Conservation (phyloP, 2,797 vertebrate genomes). For the Otolemur crassicaudatus region DNA sequence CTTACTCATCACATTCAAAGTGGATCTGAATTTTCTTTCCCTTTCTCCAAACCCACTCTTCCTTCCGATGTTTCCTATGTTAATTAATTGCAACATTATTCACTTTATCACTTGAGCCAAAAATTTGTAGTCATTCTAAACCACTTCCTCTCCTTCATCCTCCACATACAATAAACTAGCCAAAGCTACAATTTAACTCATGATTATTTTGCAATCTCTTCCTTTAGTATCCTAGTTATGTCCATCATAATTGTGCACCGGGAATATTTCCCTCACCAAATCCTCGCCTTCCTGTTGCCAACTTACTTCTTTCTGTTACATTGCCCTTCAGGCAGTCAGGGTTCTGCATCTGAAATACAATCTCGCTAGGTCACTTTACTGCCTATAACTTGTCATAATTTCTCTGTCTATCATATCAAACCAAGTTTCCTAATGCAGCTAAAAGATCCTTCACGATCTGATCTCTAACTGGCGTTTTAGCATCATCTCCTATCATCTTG, state of each 20-base stretch:
- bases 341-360: background rate
- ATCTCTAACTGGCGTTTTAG: background rate
- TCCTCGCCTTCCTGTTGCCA: background rate
- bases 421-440: background rate
- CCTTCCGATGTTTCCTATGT: slow-evolving; percentile 35
- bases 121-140: slow-evolving; percentile 51
- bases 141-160: slow-evolving; percentile 47
- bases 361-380: background rate
- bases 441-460: background rate
- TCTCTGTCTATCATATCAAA: background rate
- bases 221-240: background rate
- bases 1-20: slow-evolving; percentile 60
- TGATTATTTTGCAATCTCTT: slow-evolving; percentile 46
- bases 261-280: background rate
- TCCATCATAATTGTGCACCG: background rate
- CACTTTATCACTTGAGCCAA: slow-evolving; percentile 46
- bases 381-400: background rate
- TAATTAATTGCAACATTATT: slow-evolving; percentile 68
- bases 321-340: background rate
- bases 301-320: background rate
- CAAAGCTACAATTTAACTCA: background rate
- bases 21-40: background rate
- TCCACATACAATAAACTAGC: slow-evolving; percentile 1
- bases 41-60: slow-evolving; percentile 62
- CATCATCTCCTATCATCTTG: background rate